Evolutionary conservation across 2,113 vertebrate species (phyloP), one percentile per base, ranked within the genome.

Genomic region (Seriola rivoliana): DNA sequence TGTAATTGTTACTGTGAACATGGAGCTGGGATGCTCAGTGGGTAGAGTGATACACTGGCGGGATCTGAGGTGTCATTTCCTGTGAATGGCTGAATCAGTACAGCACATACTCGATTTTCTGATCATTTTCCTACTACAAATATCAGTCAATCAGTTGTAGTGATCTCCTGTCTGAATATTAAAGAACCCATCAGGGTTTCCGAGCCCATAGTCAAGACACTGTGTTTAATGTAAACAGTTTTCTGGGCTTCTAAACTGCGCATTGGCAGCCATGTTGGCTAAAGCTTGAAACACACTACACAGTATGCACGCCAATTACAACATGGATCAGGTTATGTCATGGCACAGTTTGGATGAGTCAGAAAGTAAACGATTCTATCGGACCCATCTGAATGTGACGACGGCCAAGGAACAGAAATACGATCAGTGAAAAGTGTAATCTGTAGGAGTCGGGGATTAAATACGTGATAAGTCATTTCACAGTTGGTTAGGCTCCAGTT

Each of bases 401-500:
- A 19, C 19, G 68, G 58, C 65, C 70, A 66, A 55, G 36, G 29
- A 78, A 17, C 68, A 16, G 23, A 57, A 50, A 38, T 29, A 3
- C 52, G 63, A 76, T 84, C 63, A 14, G 38, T 50, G 32, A 48
- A 0, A 29, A 78, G 5, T 36, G 36, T 25, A 54, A 13, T 66
- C 71, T 54, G 42, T 40, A 14, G 55, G 44, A 59, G 60, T 13
- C 25, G n/a, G 23, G 73, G 55, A 66, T 80, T 58, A 62, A 63
- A 48, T 58, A 36, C 8, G 0, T 54, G 40, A 75, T 38, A 62
- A 81, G 78, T 74, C 66, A 38, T 82, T 84, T 82, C 85, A 81
- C 75, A 73, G 55, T 69, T 77, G 81, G 73, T 77, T 42, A 8
- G 5, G 29, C 54, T 82, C 70, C 85, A 70, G 77, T 85, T 78